Evolutionary conservation across 1,140 invertebrate species (phyloP).

Genomic region (Paraescarpia echinospica): DNA sequence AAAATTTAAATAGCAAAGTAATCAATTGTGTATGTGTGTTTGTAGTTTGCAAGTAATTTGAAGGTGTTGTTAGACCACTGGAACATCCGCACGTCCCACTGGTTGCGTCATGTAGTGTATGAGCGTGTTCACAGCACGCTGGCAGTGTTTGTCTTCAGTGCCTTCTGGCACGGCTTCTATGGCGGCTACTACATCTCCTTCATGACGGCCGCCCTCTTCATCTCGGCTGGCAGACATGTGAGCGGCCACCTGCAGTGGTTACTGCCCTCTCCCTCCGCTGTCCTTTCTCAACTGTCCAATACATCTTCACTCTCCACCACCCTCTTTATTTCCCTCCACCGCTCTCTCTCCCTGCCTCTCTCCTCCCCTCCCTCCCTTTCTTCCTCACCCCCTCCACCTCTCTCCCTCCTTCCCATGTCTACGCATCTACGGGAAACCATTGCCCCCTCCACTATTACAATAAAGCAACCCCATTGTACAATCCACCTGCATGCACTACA

Average conservation of each 20-base stretch:
- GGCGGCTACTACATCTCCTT: conserved; percentile 97
- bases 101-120: conserved; percentile 85
- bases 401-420: not conserved
- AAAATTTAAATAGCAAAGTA: not conserved
- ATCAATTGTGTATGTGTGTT: not conserved
- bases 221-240: conserved; percentile 78
- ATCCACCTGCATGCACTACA: too few relatives aligned
- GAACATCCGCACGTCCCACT: conserved; percentile 90
- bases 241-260: conserved; percentile 36
- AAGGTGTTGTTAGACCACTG: conserved; percentile 80
- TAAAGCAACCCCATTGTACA: too few relatives aligned
- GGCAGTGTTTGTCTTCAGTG: conserved; percentile 84
- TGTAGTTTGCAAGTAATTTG: conserved; percentile 75
- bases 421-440: too few relatives aligned
- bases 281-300: not conserved
- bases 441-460: too few relatives aligned
- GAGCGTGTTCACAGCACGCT: conserved; percentile 68
- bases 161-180: conserved; percentile 95
- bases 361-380: not conserved
- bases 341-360: not conserved
- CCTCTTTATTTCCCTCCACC: conserved; percentile 29
- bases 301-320: not conserved
- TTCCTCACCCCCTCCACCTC: not conserved
- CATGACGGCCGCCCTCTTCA: conserved; percentile 82
- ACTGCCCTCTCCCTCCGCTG: conserved; percentile 12